Evolutionary conservation across 2,113 vertebrate genomes (phyloP).

Genomic region (Gracilinanus agilis): DNA sequence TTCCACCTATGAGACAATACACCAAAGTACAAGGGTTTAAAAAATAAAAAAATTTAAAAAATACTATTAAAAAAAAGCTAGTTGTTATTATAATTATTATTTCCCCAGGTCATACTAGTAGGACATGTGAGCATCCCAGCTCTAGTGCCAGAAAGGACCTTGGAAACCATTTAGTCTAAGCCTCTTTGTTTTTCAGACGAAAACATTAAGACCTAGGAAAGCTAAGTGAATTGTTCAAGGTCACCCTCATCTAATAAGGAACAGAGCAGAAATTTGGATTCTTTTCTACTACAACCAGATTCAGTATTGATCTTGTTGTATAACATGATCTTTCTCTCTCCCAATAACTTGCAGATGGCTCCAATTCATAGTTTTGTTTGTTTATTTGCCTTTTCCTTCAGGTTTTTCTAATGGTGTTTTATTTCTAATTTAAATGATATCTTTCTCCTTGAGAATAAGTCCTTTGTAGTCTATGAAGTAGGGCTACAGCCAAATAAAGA

Average conservation of each 20-base stretch:
- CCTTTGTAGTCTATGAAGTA: neutral
- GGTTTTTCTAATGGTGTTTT: neutral
- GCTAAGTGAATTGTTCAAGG: neutral
- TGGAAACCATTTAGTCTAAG: neutral
- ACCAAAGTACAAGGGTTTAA: too few relatives aligned
- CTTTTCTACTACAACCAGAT: neutral
- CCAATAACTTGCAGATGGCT: neutral
- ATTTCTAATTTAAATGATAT: neutral
- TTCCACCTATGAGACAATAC: too few relatives aligned
- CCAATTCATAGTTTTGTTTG: neutral
- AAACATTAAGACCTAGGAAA: neutral
- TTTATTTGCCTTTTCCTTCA: neutral
- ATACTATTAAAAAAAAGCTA: too few relatives aligned
- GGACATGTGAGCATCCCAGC: neutral
- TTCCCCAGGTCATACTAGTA: neutral
- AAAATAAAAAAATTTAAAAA: too few relatives aligned
- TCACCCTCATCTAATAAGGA: neutral
- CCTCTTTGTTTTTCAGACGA: neutral
- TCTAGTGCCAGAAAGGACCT: neutral
- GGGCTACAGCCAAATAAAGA: neutral
- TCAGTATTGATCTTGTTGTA: neutral
- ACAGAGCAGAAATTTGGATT: neutral
- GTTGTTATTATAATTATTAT: neutral
- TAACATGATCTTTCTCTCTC: neutral
- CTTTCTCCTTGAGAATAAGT: neutral